Evolutionary conservation across 2,888 invertebrate species (phyloP).

Genomic region (Drosophila subsilvestris): DNA sequence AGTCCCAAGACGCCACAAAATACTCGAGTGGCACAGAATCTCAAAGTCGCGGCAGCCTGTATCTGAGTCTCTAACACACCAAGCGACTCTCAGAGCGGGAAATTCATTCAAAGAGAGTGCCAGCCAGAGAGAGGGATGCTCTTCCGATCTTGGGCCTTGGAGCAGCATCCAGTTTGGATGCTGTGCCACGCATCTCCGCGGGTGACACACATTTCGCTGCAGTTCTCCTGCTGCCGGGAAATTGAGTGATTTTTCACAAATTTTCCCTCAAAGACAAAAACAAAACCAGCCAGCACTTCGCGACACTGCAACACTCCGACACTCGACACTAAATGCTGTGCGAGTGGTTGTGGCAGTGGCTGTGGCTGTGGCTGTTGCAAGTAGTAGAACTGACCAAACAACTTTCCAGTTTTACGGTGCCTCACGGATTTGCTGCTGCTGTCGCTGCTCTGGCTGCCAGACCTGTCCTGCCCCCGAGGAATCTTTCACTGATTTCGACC

Average conservation of each 20-base stretch:
- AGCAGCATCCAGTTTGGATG: slow-evolving; percentile 39
- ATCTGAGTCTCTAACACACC: background rate
- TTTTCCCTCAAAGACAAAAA: slow-evolving; percentile 35
- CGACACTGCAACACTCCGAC: background rate
- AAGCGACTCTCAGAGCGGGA: background rate
- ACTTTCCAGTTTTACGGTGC: slow-evolving; percentile 76
- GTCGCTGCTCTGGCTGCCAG: slow-evolving; percentile 21
- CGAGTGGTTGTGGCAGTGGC: background rate
- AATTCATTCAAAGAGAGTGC: no score
- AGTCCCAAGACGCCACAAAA: slow-evolving; percentile 50
- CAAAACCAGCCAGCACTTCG: slow-evolving; percentile 24
- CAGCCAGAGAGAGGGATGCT: slow-evolving; percentile 4
- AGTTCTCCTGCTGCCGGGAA: slow-evolving; percentile 48
- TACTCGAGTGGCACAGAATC: slow-evolving; percentile 68
- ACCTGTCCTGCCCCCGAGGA: background rate
- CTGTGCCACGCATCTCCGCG: slow-evolving; percentile 51
- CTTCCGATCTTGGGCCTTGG: slow-evolving; percentile 17
- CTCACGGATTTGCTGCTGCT: background rate
- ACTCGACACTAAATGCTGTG: slow-evolving; percentile 45
- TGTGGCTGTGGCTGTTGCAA: slow-evolving; percentile 16
- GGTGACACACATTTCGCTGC: slow-evolving; percentile 65
- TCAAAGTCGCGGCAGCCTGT: slow-evolving; percentile 8
- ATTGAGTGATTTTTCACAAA: slow-evolving; percentile 54
- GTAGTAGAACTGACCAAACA: slow-evolving; percentile 74
- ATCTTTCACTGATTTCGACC: slow-evolving; percentile 60